phyloP scores from a whole-genome alignment of 2,113 vertebrate species.

The Amazona guildingii region DNA sequence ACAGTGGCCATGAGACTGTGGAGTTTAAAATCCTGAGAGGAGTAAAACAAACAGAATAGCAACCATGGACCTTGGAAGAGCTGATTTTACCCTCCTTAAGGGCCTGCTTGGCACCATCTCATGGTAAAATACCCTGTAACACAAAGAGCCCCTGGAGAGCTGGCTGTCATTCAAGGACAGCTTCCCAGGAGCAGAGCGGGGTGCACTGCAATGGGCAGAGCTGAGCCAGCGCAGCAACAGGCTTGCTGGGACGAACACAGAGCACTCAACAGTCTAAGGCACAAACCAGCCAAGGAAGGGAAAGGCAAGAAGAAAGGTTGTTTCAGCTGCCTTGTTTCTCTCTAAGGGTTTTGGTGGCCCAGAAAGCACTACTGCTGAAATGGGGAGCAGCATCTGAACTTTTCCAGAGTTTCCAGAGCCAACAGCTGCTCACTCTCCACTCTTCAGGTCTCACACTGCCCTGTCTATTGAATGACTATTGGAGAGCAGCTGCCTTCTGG shows the following conservation, averaged over 20 bases:
- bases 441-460: not conserved
- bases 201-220: not conserved
- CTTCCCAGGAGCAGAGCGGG: not conserved
- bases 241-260: accelerated
- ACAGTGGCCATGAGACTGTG: not conserved
- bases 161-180: not conserved
- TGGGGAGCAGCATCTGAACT: not conserved
- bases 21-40: not conserved
- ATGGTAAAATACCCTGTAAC: not conserved
- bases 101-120: not conserved
- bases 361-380: not conserved
- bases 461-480: not conserved
- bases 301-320: not conserved
- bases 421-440: not conserved
- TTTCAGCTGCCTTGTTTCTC: not conserved
- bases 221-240: not conserved
- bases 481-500: not conserved
- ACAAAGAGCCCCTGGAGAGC: not conserved
- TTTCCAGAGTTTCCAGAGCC: not conserved
- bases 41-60: not conserved
- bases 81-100: not conserved
- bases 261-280: not conserved
- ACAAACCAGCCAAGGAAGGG: not conserved
- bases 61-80: not conserved
- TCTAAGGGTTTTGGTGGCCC: not conserved